phyloP scores from a whole-genome alignment of 2,113 vertebrate genomes.

The Bothrops jararaca region DNA sequence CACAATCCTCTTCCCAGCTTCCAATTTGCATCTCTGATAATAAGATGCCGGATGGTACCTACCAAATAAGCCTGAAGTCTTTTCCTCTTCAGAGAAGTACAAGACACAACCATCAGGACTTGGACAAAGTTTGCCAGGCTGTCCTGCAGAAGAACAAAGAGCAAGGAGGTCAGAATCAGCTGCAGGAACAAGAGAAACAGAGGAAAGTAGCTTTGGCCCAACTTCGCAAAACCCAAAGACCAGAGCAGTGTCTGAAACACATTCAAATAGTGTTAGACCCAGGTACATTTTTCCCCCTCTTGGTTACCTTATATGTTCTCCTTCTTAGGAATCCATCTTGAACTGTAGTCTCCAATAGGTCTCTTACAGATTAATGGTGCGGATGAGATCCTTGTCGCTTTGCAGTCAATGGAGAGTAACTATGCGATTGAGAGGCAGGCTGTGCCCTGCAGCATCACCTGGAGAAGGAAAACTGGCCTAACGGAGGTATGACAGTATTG shows the following conservation, averaged over 20 bases:
- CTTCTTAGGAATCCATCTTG: constrained; percentile 48
- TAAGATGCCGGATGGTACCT: neutral
- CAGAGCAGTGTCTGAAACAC: constrained; percentile 83
- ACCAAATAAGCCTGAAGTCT: neutral
- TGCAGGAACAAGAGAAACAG: constrained; percentile 61
- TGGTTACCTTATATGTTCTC: neutral
- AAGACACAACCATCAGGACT: constrained; percentile 54
- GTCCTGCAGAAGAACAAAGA: constrained; percentile 45
- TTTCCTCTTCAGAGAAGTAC: constrained; percentile 50
- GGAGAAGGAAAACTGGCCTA: constrained; percentile 67
- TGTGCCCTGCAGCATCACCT: constrained; percentile 80
- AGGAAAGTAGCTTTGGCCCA: constrained; percentile 62
- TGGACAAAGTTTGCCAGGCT: constrained; percentile 50
- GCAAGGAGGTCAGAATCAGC: constrained; percentile 52
- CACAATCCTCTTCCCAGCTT: neutral
- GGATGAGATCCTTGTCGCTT: constrained; percentile 73
- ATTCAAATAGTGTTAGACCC: constrained; percentile 79
- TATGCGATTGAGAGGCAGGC: constrained; percentile 79
- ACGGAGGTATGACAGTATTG: constrained; percentile 63
- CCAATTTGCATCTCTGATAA: neutral
- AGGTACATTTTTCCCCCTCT: constrained; percentile 65
- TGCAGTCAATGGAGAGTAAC: constrained; percentile 80
- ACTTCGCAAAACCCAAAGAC: constrained; percentile 74
- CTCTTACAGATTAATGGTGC: constrained; percentile 85
- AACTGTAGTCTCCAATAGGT: constrained; percentile 39